These are phyloP conservation scores for Dascyllus trimaculatus DNA, from an alignment of 2,113 vertebrate species.

Conservation along the genomic window DNA sequence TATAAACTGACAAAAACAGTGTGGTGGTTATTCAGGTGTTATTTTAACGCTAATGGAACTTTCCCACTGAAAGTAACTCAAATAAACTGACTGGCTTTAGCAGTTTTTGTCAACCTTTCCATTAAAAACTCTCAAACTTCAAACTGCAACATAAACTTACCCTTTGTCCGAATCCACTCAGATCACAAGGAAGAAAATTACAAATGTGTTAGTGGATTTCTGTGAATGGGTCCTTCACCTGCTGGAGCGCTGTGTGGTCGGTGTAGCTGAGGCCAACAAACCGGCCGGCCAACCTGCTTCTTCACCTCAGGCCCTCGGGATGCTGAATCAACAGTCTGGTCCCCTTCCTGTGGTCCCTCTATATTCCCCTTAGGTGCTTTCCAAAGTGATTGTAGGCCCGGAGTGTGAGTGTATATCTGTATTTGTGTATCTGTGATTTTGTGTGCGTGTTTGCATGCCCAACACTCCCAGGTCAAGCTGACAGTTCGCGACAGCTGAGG, in stretches of 20 bases:
- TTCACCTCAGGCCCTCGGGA: constrained; percentile 25
- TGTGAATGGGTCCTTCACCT: constrained; percentile 49
- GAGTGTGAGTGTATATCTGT: constrained; percentile 29
- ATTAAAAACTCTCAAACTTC: neutral
- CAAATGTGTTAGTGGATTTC: constrained; percentile 28
- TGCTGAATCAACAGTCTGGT: constrained; percentile 8
- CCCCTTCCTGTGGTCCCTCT: constrained; percentile 19
- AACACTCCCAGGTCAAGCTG: constrained; percentile 69
- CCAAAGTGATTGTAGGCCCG: constrained; percentile 28
- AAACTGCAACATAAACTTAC: constrained; percentile 26
- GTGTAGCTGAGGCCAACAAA: constrained; percentile 21
- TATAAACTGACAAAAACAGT: neutral
- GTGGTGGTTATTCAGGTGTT: neutral
- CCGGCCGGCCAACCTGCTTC: constrained; percentile 18
- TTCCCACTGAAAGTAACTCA: neutral
- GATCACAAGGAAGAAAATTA: constrained; percentile 8
- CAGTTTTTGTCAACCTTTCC: constrained; percentile 10
- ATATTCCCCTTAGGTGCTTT: constrained; percentile 42
- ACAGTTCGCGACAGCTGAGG: constrained; percentile 82
- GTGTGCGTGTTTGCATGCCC: constrained; percentile 45
- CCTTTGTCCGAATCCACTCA: constrained; percentile 37
- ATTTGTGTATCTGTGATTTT: constrained; percentile 35
- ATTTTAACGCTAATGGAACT: neutral
- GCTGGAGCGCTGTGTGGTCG: neutral
- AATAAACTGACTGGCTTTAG: constrained; percentile 1